Percentiles rank a stretch among this genome's conserved stretches.
Conservation (phyloP, 2,797 vertebrate species). For the Brachyalestes nurse region DNA sequence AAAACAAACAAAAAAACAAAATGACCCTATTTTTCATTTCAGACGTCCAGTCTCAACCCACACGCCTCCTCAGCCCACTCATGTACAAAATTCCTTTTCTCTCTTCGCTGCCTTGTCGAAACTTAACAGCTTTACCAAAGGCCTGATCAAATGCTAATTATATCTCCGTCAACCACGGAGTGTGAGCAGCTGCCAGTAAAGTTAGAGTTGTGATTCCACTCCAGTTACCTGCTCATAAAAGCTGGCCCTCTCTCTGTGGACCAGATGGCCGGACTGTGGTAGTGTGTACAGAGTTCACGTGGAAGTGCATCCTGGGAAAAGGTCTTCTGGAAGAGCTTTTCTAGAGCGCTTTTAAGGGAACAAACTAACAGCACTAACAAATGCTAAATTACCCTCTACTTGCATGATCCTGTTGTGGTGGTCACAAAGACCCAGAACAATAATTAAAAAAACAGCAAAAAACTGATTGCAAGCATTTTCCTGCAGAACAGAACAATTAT, state of each 20-base stretch:
- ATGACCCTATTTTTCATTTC: too few relatives aligned
- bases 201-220: slow-evolving; percentile 55
- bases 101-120: not conserved
- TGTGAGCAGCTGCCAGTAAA: slow-evolving; percentile 54
- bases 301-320: slow-evolving; percentile 38
- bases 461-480: too few relatives aligned
- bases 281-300: slow-evolving; percentile 46
- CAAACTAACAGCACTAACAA: not conserved
- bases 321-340: slow-evolving; percentile 32
- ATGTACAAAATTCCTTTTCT: slow-evolving; percentile 24
- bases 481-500: too few relatives aligned
- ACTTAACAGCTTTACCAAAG: slow-evolving; percentile 43
- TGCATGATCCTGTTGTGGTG: not conserved
- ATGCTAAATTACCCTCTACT: slow-evolving; percentile 17
- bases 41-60: not conserved
- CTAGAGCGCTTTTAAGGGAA: not conserved
- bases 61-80: slow-evolving; percentile 16
- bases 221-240: slow-evolving; percentile 57
- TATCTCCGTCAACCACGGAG: slow-evolving; percentile 31
- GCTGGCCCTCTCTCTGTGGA: slow-evolving; percentile 42
- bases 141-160: slow-evolving; percentile 56
- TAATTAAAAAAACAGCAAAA: slow-evolving; percentile 14
- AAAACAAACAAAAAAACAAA: too few relatives aligned
- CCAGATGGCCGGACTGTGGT: slow-evolving; percentile 39
- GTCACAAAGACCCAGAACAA: slow-evolving; percentile 22